Base-by-base conservation (phyloP, 2,113 vertebrate species). In the Pollachius pollachius region DNA sequence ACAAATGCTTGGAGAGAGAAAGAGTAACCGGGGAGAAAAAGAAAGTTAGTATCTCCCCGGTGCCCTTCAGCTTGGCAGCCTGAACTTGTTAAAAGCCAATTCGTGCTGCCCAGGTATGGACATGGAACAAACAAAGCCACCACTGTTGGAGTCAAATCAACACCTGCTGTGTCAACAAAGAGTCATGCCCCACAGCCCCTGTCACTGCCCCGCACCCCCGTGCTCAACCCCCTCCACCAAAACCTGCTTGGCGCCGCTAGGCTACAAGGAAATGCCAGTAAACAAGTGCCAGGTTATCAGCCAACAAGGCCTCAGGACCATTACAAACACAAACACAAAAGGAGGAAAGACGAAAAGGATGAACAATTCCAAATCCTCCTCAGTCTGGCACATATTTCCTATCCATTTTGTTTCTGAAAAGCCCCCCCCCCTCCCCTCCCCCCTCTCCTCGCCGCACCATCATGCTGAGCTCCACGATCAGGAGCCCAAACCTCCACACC, bases 81-180 rank as follows among this genome's bases (percentile, higher is more conserved):
- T 67, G 78, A 7, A 52, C 72, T 48, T 13, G 41, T 48, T 48
- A 48, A 63, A 63, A 61, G 77, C 71, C 83, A 87, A 84, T 82
- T 73, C 60, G 34, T 64, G 63, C 57, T 57, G 54, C 69, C 65
- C 56, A 71, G 71, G 79, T 74, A 77, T 67, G 70, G 76, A 85
- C 69, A 70, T 75, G 75, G 80, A 77, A 74, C 81, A 79, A 85
- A 91, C 85, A 90, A 89, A 89, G 84, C 37, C 25, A 56, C 74
- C 73, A 76, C 82, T 84, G 80, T 12, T 2, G 84, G 65, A 84
- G 70, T 67, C 75, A 82, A 81, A 86, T 87, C 76, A 81, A 81
- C 88, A 88, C 84, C 84, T 87, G 80, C 87, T 87, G 85, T 80
- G 79, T 87, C 73, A 87, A 90, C 82, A 48, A 9, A 48, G 41